Base-by-base conservation (phyloP, 2,888 invertebrate species). In the Pantelozetes paolii region DNA sequence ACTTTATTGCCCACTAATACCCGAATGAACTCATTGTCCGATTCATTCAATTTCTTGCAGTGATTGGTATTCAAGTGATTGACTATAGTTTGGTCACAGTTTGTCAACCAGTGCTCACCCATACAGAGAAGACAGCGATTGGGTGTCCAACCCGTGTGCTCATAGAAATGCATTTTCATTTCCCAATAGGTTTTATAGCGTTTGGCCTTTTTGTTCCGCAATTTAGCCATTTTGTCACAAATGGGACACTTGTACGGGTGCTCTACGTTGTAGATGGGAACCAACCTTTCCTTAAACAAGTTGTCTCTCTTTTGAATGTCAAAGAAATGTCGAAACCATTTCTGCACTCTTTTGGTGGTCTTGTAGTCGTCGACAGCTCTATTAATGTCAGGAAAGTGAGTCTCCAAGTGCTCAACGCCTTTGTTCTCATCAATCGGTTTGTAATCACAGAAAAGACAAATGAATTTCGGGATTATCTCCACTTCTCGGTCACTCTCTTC, bases 401-500 rank as follows among this genome's bases (percentile, higher is more conserved):
- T 26, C 28, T 23, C 20, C 57, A 57, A 23, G 28, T 57, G 57
- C 11, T 28, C 28, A 3, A 57, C 26, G 5, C 23, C 26, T 20
- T 20, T n/a, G 5, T 26, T 11, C 2, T 28, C 6, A 15, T 26
- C 20, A 15, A 13, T 26, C 5, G 57, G 26, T 23, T 5, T 26
- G 26, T 8, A 23, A 6, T 57, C 57, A 26, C 57, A 57, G 57
- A 57, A 57, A 20, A 57, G 28, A 57, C 57, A 57, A 26, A 57
- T 15, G 20, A 26, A 57, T 18, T 36, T n/a, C n/a, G n/a, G n/a
- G n/a, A n/a, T n/a, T n/a, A n/a, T n/a, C n/a, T n/a, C n/a, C n/a
- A n/a, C n/a, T n/a, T n/a, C n/a, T n/a, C n/a, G n/a, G n/a, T n/a
- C n/a, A n/a, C n/a, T n/a, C n/a, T n/a, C n/a, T n/a, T n/a, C n/a